A percentile compares a stretch with the other conserved stretches of the same genome.
Evolutionary conservation across 2,113 vertebrate species (phyloP).

Genomic region (Chionis minor): DNA sequence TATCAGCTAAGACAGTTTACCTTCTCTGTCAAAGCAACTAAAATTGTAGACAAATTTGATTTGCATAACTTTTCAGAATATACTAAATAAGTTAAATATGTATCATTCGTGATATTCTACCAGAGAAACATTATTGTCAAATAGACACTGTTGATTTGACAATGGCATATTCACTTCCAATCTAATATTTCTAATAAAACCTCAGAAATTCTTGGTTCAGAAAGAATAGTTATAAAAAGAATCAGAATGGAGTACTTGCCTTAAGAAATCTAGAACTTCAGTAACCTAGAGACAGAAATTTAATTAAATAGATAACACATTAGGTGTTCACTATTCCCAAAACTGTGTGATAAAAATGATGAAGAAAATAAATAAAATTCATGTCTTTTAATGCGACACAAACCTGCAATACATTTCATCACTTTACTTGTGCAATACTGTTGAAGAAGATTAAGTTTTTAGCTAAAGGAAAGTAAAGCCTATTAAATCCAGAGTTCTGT

Average conservation of each 20-base stretch:
- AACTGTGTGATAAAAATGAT: background rate
- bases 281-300: background rate
- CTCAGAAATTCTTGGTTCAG: slow-evolving; percentile 23
- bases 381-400: background rate
- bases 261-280: background rate
- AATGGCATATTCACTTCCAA: slow-evolving; percentile 19
- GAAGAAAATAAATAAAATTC: background rate
- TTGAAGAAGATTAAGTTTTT: background rate
- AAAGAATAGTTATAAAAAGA: background rate
- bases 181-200: background rate
- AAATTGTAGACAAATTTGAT: slow-evolving; percentile 61
- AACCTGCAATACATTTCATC: background rate
- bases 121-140: slow-evolving; percentile 40
- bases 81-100: slow-evolving; percentile 59
- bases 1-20: slow-evolving; percentile 55
- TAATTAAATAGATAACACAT: background rate
- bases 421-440: background rate
- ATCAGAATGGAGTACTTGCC: background rate
- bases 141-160: slow-evolving; percentile 39
- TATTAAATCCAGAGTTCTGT: background rate
- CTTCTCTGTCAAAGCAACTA: slow-evolving; percentile 65
- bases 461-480: background rate
- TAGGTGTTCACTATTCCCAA: background rate
- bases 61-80: slow-evolving; percentile 66
- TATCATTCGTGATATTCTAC: slow-evolving; percentile 69